phyloP scores from a whole-genome alignment of 92 coral and sea anemone genomes.

The Porites lobata region DNA sequence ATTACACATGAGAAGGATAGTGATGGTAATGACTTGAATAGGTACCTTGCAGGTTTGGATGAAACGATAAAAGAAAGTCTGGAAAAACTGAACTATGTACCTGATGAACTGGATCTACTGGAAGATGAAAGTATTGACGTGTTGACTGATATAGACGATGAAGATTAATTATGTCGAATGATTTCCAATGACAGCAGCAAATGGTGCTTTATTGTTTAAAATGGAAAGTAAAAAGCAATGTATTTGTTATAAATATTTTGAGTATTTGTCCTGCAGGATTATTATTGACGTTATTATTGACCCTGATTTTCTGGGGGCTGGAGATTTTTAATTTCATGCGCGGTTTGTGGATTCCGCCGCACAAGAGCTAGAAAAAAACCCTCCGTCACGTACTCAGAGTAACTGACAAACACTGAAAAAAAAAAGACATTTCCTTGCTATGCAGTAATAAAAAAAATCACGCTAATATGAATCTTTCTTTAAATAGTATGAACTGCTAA shows the following conservation, averaged over 20 bases:
- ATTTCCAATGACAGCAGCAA: not conserved
- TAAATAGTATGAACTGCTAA: no score
- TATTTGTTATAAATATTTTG: not conserved
- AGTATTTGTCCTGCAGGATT: no score
- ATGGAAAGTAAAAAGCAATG: not conserved
- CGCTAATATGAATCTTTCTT: no score
- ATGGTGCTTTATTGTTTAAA: not conserved
- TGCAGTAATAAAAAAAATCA: no score
- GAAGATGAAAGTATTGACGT: conserved; percentile 68
- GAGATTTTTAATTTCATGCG: no score
- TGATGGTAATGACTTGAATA: conserved; percentile 87
- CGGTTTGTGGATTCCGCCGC: no score
- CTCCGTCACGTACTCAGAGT: no score
- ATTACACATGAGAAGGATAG: conserved; percentile 81
- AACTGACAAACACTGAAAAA: no score
- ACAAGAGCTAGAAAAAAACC: no score
- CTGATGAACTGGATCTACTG: conserved; percentile 80
- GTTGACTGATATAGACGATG: conserved; percentile 79
- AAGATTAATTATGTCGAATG: conserved; percentile 28
- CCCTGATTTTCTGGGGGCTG: no score
- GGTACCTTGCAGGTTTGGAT: conserved; percentile 89
- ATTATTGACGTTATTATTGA: no score
- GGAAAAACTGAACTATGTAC: conserved; percentile 85
- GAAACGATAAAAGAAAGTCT: conserved; percentile 88
- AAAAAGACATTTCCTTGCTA: no score